These are phyloP conservation scores for Apamea epomidion DNA, from an alignment of 2,888 invertebrate genomes.

Conservation along the genomic window DNA sequence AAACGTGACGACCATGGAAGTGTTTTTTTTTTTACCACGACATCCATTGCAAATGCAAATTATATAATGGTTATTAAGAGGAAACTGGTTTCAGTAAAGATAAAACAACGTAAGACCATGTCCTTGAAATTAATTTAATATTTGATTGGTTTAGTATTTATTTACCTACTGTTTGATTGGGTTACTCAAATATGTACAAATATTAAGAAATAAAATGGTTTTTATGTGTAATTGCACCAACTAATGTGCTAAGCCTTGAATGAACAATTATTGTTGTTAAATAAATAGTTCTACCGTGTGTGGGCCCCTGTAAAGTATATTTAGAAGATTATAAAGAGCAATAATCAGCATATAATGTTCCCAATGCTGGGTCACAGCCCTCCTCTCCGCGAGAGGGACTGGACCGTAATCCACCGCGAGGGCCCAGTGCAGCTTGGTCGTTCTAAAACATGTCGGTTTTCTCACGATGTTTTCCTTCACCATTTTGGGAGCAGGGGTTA, in stretches of 20 bases:
- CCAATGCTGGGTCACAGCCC: too few species aligned
- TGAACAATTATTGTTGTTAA: background rate
- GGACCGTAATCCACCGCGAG: too few species aligned
- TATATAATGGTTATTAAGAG: background rate
- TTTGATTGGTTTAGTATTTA: slow-evolving; percentile 32
- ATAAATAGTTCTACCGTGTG: slow-evolving; percentile 14
- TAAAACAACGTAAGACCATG: slow-evolving; percentile 12
- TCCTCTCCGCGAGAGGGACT: too few species aligned
- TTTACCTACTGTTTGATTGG: background rate
- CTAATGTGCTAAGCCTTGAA: slow-evolving; percentile 8
- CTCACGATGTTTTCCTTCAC: too few species aligned
- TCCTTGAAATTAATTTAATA: slow-evolving; percentile 27
- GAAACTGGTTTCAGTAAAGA: slow-evolving; percentile 30
- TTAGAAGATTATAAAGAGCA: background rate
- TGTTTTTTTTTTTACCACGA: background rate
- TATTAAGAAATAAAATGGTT: slow-evolving; percentile 1
- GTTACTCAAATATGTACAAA: slow-evolving; percentile 3
- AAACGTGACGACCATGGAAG: background rate
- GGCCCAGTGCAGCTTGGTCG: too few species aligned
- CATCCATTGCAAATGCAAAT: slow-evolving; percentile 7
- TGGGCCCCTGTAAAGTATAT: background rate
- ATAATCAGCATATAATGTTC: too few species aligned
- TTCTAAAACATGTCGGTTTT: too few species aligned
- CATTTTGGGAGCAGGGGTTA: too few species aligned
- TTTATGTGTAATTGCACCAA: background rate